Conservation (phyloP, 2,113 vertebrate species). For the Brachyhypopomus occidentalis region DNA sequence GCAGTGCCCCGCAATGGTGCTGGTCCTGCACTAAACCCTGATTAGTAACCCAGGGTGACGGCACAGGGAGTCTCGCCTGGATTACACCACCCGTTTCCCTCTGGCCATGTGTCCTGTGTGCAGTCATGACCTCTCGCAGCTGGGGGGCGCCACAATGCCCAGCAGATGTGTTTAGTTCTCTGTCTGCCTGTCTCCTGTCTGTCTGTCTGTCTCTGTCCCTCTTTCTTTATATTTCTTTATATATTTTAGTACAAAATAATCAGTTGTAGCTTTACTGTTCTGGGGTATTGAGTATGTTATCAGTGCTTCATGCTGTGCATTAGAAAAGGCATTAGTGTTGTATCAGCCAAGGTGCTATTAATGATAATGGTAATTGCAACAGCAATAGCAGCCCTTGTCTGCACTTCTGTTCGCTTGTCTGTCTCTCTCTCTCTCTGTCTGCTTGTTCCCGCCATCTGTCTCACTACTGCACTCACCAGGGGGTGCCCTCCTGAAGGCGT, state of each 20-base stretch:
- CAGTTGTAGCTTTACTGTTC: not conserved
- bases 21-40: slow-evolving; percentile 29
- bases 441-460: no score
- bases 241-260: not conserved
- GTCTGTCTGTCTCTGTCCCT: not conserved
- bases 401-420: not conserved
- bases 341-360: no score
- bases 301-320: not conserved
- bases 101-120: slow-evolving; percentile 11
- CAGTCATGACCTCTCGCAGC: not conserved
- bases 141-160: not conserved
- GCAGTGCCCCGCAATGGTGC: not conserved
- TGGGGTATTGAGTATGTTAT: not conserved
- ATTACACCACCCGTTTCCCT: slow-evolving; percentile 41
- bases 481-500: no score
- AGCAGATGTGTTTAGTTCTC: not conserved
- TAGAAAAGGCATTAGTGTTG: no score
- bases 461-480: no score
- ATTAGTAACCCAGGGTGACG: slow-evolving; percentile 53
- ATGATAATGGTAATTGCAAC: no score
- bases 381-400: no score
- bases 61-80: slow-evolving; percentile 31
- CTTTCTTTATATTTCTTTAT: not conserved
- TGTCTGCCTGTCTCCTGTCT: not conserved
- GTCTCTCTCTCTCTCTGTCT: slow-evolving; percentile 22